Base-by-base conservation (phyloP, 2,888 invertebrate genomes). In the Graphium colonna region DNA sequence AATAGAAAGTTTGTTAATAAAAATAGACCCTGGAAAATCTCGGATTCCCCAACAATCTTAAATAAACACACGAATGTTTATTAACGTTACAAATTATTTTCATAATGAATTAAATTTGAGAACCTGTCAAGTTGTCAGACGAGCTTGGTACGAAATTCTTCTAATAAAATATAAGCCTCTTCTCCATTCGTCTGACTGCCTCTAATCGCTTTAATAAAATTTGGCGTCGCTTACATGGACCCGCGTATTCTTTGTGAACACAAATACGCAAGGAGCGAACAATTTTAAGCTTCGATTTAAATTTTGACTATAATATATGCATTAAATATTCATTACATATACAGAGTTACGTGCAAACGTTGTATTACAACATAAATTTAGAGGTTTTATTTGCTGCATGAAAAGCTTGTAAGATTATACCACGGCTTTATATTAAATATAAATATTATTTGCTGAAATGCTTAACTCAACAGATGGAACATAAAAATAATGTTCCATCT, bases 41-140 rank as follows among this genome's bases (percentile, higher is more conserved):
- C 21, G 2, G 21, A 33, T 33, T 3, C 33, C 4, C 8, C n/a
- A 9, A 8, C 8, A 10, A 17, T 45, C 12, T 45, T 45, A 8
- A 45, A 31, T 33, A 28, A 45, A 33, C 44, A 10, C 9, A 9
- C 12, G 21, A 44, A 42, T 41, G 10, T 42, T 48, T 53, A 48
- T 48, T 39, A 53, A 38, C 21, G 39, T 48, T 39, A 39, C 47
- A 44, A 53, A 44, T 53, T 52, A 36, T 42, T 46, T 21, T 16
- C 15, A 45, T 8, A 33, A n/a, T 13, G 33, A 36, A 10, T 47
- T 12, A 26, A 52, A 52, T 48, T 43, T 42, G 43, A 48, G 48
- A 52, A 48, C 38, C 52, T 52, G 52, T 52, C 52, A 52, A 43
- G 42, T 18, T 42, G 48, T 52, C 52, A 41, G 42, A 41, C 33